phyloP scores from a whole-genome alignment of 2,888 invertebrate genomes.

The Meiosimyza decipiens region DNA sequence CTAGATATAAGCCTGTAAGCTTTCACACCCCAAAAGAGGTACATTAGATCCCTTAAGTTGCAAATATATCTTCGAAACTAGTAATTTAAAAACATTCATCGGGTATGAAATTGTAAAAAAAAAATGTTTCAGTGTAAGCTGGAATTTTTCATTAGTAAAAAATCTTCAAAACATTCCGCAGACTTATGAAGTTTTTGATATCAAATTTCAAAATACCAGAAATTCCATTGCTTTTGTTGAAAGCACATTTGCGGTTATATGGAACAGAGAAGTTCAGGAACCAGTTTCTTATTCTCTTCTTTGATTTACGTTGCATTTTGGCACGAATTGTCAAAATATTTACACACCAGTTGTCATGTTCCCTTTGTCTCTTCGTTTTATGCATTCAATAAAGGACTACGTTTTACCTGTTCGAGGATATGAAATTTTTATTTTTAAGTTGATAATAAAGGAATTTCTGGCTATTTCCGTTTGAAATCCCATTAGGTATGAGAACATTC shows the following conservation, averaged over 20 bases:
- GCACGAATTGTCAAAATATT: conserved; percentile 48
- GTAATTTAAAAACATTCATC: too few species aligned
- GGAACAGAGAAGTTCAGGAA: background rate
- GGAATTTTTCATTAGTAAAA: background rate
- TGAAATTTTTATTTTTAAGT: background rate
- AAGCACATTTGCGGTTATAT: background rate
- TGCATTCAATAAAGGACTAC: background rate
- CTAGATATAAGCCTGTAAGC: too few species aligned
- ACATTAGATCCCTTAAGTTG: too few species aligned
- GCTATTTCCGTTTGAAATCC: background rate
- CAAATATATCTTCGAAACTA: too few species aligned
- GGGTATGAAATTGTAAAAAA: too few species aligned
- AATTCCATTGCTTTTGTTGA: background rate
- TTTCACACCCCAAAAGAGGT: too few species aligned
- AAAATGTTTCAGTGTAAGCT: too few species aligned
- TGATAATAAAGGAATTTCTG: conserved; percentile 1
- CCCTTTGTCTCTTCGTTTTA: conserved; percentile 13
- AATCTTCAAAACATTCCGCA: background rate
- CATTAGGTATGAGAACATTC: background rate
- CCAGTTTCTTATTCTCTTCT: background rate
- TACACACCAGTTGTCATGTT: conserved; percentile 47
- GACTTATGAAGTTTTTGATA: background rate
- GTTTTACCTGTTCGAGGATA: background rate
- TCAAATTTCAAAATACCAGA: conserved; percentile 7
- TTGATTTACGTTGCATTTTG: conserved; percentile 21